A percentile compares a stretch with the other conserved stretches of the same genome.
phyloP scores from a whole-genome alignment of 2,797 vertebrate genomes.

The Falco biarmicus region DNA sequence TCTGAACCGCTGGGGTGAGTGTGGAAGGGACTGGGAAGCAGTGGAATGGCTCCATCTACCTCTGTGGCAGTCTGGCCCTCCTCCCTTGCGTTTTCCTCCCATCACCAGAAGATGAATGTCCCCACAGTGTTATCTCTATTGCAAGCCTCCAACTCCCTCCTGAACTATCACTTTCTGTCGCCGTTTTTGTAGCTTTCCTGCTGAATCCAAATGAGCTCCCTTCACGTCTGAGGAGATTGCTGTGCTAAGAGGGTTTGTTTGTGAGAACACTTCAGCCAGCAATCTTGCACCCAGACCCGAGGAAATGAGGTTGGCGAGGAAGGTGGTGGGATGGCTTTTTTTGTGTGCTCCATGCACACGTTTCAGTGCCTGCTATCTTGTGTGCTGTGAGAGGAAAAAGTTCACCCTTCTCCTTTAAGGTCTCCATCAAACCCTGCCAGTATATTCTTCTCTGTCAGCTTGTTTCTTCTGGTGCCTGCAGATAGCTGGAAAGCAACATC shows the following conservation, averaged over 20 bases:
- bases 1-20: background rate
- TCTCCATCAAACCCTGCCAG: background rate
- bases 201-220: background rate
- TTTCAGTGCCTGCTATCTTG: background rate
- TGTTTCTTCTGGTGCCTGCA: background rate
- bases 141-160: background rate
- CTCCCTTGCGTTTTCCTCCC: background rate
- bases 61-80: background rate
- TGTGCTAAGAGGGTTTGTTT: background rate
- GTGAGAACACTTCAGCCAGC: background rate
- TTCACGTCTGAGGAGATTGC: rapidly evolving
- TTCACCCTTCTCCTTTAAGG: background rate
- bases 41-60: rapidly evolving
- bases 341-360: rapidly evolving
- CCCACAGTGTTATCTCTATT: background rate
- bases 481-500: background rate
- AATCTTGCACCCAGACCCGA: background rate
- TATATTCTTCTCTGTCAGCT: background rate
- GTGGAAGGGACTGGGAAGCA: background rate
- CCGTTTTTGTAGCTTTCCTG: background rate
- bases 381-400: background rate
- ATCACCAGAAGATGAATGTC: background rate
- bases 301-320: rapidly evolving
- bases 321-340: background rate
- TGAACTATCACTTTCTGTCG: background rate